phyloP scores from a whole-genome alignment of 2,888 invertebrate genomes.

The Microctonus hyperodae region DNA sequence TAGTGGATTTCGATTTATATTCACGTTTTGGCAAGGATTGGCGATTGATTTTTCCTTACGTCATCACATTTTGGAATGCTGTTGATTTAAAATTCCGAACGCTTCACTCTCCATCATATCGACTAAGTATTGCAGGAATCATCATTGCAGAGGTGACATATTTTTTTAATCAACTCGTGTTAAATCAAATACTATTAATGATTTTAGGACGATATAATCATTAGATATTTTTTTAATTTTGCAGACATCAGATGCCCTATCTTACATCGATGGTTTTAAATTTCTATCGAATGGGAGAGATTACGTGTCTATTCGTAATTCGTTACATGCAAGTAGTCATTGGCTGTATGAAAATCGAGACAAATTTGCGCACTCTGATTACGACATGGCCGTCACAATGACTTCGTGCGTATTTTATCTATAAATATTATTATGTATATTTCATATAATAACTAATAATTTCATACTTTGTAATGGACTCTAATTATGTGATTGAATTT shows the following conservation, averaged over 20 bases:
- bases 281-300: too few species aligned
- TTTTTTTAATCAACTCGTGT: neutral
- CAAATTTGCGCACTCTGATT: too few species aligned
- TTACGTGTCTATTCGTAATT: too few species aligned
- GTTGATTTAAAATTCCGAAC: neutral
- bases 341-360: too few species aligned
- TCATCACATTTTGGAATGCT: neutral
- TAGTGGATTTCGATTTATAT: neutral
- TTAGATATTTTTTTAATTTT: neutral
- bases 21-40: neutral
- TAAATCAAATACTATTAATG: neutral
- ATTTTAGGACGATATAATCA: neutral
- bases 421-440: neutral
- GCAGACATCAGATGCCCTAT: neutral
- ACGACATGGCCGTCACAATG: neutral
- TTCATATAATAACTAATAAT: too few species aligned
- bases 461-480: too few species aligned
- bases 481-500: too few species aligned
- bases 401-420: neutral
- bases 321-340: too few species aligned
- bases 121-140: neutral
- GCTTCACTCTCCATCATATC: neutral
- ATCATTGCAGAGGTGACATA: neutral
- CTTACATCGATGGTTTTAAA: neutral
- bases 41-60: neutral